Evolutionary conservation across 2,797 vertebrate genomes (phyloP), one percentile per base, ranked within the genome.

Genomic region (Sparidentex hasta): DNA sequence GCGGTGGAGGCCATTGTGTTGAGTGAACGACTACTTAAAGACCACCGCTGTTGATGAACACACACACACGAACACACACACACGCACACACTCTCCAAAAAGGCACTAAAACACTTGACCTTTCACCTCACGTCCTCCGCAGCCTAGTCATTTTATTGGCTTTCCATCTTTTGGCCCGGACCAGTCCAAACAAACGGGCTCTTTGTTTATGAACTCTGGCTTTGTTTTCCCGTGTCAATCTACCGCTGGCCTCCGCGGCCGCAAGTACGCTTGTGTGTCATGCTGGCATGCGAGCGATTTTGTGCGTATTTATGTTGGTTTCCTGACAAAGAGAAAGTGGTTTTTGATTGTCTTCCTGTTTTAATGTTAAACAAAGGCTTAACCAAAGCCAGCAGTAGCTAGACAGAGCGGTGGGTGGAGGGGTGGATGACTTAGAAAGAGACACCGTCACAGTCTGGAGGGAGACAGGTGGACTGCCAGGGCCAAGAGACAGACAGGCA

Each of bases 21-120:
- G 71, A 76, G 27, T 87, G 80, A 90, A 80, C 80, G 72, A 69
- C 78, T 81, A 69, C 87, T 80, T 85, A 78, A 87, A 91, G 89
- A 90, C 87, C 83, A 83, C 86, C 73, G 68, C 82, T 85, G 84
- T 80, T 77, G 76, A 90, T 68, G 62, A 65, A 78, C 74, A 80
- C 69, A 68, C 52, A 54, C 52, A 25, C 21, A 54, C 29, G 54
- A 11, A 25, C 56, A 52, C 20, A 65, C 25, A 71, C 71, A 73
- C 66, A 63, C 56, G 59, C 67, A 58, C 57, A 64, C 59, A 79
- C 59, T 46, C 77, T 77, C 71, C 85, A 63, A 89, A 85, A 89
- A 71, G 58, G 17, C 78, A 83, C 84, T 90, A 83, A 89, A 90
- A 90, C 93, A 93, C 93, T 94, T 93, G 91, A 94, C 90, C 93